phyloP scores from a whole-genome alignment of 2,113 vertebrate species.

The Neolamprologus variostigma region DNA sequence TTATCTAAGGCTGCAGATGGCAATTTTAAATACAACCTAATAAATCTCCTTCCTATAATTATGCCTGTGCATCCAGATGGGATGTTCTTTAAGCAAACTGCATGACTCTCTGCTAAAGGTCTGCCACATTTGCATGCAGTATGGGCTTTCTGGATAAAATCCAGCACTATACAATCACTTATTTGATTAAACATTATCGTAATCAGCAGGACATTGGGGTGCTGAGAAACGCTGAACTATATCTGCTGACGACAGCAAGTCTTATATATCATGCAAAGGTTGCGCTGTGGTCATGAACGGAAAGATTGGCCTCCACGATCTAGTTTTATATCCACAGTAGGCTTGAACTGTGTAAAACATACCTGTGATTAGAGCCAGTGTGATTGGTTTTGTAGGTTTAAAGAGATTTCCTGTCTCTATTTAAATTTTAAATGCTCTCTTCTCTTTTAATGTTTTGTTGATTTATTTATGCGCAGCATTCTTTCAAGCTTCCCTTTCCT shows the following conservation, averaged over 20 bases:
- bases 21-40: neutral
- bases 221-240: conserved; percentile 5
- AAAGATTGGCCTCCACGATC: neutral
- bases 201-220: conserved; percentile 38
- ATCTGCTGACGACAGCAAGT: conserved; percentile 31
- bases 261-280: neutral
- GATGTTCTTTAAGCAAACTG: conserved; percentile 39
- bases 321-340: neutral
- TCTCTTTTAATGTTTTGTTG: neutral
- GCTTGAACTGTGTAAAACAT: neutral
- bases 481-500: neutral
- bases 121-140: conserved; percentile 56
- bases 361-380: neutral
- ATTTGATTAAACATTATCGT: conserved; percentile 67
- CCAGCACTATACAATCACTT: conserved; percentile 62
- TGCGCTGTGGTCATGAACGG: neutral
- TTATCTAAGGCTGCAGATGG: neutral
- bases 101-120: conserved; percentile 36
- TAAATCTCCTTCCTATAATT: neutral
- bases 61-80: conserved; percentile 40
- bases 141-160: conserved; percentile 43
- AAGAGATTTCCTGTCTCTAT: neutral
- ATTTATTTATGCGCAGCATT: neutral
- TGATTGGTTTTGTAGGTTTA: neutral
- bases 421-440: neutral